Percentiles rank a stretch among this genome's conserved stretches.
phyloP scores from a whole-genome alignment of 2,888 invertebrate genomes.

The Agrotis clavis region DNA sequence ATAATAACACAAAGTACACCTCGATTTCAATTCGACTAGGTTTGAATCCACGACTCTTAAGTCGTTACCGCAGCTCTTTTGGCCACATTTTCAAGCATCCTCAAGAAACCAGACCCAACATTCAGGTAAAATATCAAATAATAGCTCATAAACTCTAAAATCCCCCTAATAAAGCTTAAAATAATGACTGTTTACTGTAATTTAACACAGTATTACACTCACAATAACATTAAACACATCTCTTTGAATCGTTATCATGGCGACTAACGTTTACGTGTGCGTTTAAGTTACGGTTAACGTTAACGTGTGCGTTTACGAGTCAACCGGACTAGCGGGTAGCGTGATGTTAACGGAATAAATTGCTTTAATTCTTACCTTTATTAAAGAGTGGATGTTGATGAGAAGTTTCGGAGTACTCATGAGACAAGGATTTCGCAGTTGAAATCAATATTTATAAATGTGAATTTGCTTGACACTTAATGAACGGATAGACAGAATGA shows the following conservation, averaged over 20 bases:
- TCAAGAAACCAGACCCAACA: conserved; percentile 3
- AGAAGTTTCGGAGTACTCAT: neutral
- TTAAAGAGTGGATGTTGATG: neutral
- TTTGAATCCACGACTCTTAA: no score
- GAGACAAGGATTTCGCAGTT: neutral
- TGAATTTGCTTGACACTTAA: no score
- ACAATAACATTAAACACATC: conserved; percentile 36
- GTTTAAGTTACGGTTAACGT: conserved; percentile 28
- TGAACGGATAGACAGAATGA: no score
- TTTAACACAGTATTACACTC: conserved; percentile 25
- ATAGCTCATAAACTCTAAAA: conserved; percentile 38
- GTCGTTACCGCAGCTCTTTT: no score
- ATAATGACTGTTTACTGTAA: conserved; percentile 45
- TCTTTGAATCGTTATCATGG: conserved; percentile 34
- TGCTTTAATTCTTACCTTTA: conserved; percentile 34
- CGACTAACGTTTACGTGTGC: conserved; percentile 44
- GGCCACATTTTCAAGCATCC: neutral
- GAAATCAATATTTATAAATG: no score
- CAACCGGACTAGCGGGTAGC: conserved; percentile 12
- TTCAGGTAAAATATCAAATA: conserved; percentile 30
- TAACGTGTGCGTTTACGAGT: no score
- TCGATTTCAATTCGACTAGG: no score
- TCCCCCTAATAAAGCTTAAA: conserved; percentile 36
- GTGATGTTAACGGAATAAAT: conserved; percentile 31
- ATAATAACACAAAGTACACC: no score